Conservation (phyloP, 2,113 vertebrate genomes). For the Cyanoramphus novaezelandiae region DNA sequence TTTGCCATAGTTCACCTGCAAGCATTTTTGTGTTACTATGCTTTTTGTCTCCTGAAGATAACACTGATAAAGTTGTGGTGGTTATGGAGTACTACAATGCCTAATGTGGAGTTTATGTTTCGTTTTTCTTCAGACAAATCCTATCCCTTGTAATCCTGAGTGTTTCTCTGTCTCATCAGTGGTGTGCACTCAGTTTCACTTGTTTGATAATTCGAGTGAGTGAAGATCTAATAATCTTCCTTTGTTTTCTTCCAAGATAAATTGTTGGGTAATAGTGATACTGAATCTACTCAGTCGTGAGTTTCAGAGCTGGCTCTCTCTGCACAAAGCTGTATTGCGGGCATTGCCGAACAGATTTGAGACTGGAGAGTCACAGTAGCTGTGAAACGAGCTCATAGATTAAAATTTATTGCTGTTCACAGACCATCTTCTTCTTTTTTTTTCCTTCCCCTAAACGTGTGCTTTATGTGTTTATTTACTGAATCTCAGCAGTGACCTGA, state of each 20-base stretch:
- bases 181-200: neutral
- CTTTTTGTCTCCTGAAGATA: neutral
- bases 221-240: slow-evolving; percentile 35
- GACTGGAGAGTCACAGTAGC: slow-evolving; percentile 20
- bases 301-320: neutral
- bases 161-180: neutral
- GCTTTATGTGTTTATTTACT: slow-evolving; percentile 55
- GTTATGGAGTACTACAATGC: neutral
- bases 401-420: slow-evolving; percentile 29
- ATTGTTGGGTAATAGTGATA: slow-evolving; percentile 1
- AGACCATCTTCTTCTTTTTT: neutral
- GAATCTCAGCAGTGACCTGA: slow-evolving; percentile 47
- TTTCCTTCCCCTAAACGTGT: neutral
- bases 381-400: neutral
- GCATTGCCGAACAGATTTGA: neutral
- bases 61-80: neutral
- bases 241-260: slow-evolving; percentile 14
- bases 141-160: neutral
- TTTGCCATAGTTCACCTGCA: neutral
- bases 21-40: neutral
- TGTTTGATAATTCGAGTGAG: slow-evolving; percentile 32
- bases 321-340: neutral
- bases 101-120: neutral
- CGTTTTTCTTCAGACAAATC: neutral
- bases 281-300: neutral